phyloP scores from a whole-genome alignment of 2,888 invertebrate genomes.

The Schizotus pectinicornis region DNA sequence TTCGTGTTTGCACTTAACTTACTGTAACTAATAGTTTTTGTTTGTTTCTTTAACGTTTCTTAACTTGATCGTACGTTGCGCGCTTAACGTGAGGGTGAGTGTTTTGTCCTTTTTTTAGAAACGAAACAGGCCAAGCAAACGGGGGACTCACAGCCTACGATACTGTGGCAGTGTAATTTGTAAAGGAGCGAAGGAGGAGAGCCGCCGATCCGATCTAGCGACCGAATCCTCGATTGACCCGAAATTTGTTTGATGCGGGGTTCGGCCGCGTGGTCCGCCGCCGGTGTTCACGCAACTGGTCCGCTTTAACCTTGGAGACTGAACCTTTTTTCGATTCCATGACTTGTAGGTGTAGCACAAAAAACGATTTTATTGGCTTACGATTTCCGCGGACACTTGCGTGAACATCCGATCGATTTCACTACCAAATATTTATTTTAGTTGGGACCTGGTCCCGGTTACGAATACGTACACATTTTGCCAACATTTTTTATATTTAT shows the following conservation, averaged over 20 bases:
- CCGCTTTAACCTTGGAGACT: slow-evolving; percentile 45
- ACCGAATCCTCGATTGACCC: slow-evolving; percentile 6
- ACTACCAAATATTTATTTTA: slow-evolving; percentile 47
- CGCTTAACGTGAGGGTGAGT: slow-evolving; percentile 5
- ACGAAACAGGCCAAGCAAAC: slow-evolving; percentile 89
- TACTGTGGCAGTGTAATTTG: slow-evolving; percentile 98
- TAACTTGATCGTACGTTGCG: not conserved
- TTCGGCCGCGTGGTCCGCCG: not conserved
- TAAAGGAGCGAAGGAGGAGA: slow-evolving; percentile 59
- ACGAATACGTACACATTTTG: slow-evolving; percentile 55
- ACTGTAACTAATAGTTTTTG: slow-evolving; percentile 33
- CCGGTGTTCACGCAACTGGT: slow-evolving; percentile 44
- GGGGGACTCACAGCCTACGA: slow-evolving; percentile 97
- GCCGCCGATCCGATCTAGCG: slow-evolving; percentile 14
- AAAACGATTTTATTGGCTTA: slow-evolving; percentile 19
- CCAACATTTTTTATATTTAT: slow-evolving; percentile 34
- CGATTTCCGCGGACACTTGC: slow-evolving; percentile 38
- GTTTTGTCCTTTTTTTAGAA: slow-evolving; percentile 65
- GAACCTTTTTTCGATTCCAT: slow-evolving; percentile 37
- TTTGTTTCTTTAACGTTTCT: not conserved
- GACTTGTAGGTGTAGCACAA: slow-evolving; percentile 32
- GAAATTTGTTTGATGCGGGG: too few species aligned
- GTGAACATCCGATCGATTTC: slow-evolving; percentile 35
- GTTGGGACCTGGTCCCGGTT: slow-evolving; percentile 45
- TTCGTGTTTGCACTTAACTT: slow-evolving; percentile 37